Evolutionary conservation across 2,797 vertebrate genomes (phyloP).

Genomic region (Macrochelys suwanniensis): DNA sequence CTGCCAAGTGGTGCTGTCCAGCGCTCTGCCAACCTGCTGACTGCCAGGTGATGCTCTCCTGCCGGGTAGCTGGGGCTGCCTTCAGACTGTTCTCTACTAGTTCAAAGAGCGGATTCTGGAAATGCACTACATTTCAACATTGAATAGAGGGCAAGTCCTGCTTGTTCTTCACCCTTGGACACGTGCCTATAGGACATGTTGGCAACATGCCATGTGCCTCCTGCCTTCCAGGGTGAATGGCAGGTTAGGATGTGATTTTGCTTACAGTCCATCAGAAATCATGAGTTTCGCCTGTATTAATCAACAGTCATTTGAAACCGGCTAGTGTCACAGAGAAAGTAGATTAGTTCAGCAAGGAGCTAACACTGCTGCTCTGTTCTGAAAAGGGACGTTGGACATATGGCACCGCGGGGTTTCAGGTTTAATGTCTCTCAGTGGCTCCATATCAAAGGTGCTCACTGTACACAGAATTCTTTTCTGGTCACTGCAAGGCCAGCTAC

Average conservation of each 20-base stretch:
- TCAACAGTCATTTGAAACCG: constrained; percentile 8
- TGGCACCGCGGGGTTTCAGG: background rate
- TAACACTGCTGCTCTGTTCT: background rate
- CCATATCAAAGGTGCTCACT: background rate
- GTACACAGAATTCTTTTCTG: background rate
- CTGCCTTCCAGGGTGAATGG: constrained; percentile 5
- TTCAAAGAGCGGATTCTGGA: constrained; percentile 39
- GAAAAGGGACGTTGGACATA: background rate
- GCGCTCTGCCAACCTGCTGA: constrained; percentile 32
- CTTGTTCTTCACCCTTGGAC: background rate
- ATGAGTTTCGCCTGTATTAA: background rate
- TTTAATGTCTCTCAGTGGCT: background rate
- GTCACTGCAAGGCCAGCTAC: background rate
- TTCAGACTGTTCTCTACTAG: background rate
- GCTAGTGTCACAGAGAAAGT: background rate
- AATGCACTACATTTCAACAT: background rate
- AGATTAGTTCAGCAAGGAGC: background rate
- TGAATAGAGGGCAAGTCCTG: background rate
- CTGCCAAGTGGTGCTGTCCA: constrained; percentile 71
- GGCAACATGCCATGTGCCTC: constrained; percentile 5
- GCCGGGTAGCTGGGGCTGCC: background rate
- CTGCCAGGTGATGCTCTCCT: constrained; percentile 67
- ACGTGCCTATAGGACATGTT: background rate
- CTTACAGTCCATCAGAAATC: background rate
- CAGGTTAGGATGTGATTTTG: constrained; percentile 45